Evolutionary conservation across 2,888 invertebrate species (phyloP).

Genomic region (Ichneumoninae sp.): DNA sequence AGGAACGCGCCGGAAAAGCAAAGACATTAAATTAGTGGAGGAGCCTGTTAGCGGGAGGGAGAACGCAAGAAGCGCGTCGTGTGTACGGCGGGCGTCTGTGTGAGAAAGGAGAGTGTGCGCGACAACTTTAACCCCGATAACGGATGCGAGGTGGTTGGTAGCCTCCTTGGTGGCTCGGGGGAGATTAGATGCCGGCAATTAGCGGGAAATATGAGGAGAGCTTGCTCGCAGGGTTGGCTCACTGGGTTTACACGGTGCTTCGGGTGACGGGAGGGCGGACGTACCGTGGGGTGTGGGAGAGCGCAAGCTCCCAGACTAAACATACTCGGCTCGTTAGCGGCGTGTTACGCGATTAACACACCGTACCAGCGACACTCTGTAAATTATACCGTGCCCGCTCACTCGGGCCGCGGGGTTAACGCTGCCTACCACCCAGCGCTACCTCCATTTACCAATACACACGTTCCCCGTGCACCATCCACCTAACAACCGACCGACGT

Average conservation of each 20-base stretch:
- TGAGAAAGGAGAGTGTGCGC: conserved; percentile 50
- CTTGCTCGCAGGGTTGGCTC: conserved; percentile 53
- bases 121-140: conserved; percentile 72
- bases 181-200: conserved; percentile 74
- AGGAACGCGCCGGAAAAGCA: conserved; percentile 11
- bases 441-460: conserved; percentile 50
- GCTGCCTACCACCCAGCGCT: conserved; percentile 39
- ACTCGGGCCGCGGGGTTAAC: conserved; percentile 54
- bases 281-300: conserved; percentile 34
- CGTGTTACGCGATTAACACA: conserved; percentile 75
- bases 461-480: conserved; percentile 13
- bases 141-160: conserved; percentile 63
- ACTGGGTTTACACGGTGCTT: conserved; percentile 59
- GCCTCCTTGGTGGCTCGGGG: conserved; percentile 56
- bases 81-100: conserved; percentile 3
- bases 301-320: conserved; percentile 66
- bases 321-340: conserved; percentile 74
- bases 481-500: conserved; percentile 22
- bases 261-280: conserved; percentile 35
- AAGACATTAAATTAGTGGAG: conserved; percentile 9
- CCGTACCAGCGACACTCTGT: conserved; percentile 70
- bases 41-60: conserved; percentile 6
- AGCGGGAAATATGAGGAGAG: conserved; percentile 73
- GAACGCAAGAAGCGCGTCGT: conserved; percentile 9
- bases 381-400: conserved; percentile 69